Conservation (phyloP, 1,140 invertebrate species). For the Brachionus calyciflorus region DNA sequence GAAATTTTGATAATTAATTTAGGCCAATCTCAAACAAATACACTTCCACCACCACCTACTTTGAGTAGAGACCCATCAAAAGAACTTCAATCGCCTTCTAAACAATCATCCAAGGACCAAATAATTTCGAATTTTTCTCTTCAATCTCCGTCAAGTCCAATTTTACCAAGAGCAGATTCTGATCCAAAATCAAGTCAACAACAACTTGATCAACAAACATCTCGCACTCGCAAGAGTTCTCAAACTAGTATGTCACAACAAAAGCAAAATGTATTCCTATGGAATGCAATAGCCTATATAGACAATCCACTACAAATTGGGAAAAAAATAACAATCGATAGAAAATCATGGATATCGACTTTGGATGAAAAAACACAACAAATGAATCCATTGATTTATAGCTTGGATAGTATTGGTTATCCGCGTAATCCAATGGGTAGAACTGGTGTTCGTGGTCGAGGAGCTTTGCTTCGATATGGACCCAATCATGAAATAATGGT, state of each 20-base stretch:
- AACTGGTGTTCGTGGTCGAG: constrained; percentile 61
- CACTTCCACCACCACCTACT: constrained; percentile 17
- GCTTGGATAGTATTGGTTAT: constrained; percentile 22
- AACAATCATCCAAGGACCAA: neutral
- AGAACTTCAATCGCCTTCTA: neutral
- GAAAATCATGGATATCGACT: constrained; percentile 34
- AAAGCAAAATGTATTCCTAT: constrained; percentile 10
- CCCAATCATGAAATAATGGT: constrained; percentile 62
- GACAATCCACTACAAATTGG: constrained; percentile 23
- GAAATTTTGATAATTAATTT: neutral
- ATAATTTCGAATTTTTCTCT: neutral
- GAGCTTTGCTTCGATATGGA: constrained; percentile 60
- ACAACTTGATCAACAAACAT: neutral
- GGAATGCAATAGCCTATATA: neutral
- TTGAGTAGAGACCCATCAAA: neutral
- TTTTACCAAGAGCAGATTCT: neutral
- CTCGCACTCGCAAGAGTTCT: neutral
- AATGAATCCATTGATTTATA: constrained; percentile 14
- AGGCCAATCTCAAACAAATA: neutral
- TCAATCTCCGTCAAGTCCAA: neutral
- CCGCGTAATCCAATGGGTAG: constrained; percentile 60
- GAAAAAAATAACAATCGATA: constrained; percentile 25
- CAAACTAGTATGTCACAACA: neutral
- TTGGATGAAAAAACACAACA: constrained; percentile 27
- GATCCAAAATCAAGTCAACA: neutral